Evolutionary conservation across 2,113 vertebrate genomes (phyloP).

Genomic region (Solea solea): DNA sequence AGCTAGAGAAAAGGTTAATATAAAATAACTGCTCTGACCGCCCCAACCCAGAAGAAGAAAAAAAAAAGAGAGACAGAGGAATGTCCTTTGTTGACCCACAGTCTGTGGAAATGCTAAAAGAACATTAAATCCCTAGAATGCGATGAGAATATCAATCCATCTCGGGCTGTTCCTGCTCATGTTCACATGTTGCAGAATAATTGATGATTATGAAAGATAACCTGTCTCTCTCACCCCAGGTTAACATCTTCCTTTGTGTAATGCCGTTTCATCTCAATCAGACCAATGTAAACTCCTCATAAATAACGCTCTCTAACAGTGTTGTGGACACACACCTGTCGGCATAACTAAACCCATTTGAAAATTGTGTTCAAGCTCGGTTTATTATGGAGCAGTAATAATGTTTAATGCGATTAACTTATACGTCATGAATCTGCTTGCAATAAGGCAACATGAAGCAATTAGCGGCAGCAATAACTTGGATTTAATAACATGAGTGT

Average conservation of each 20-base stretch:
- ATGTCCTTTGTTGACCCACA: background rate
- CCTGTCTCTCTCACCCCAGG: constrained; percentile 20
- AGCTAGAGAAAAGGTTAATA: constrained; percentile 4
- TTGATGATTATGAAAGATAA: constrained; percentile 20
- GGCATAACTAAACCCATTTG: background rate
- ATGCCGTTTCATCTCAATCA: background rate
- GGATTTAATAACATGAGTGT: constrained; percentile 16
- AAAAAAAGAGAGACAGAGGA: background rate
- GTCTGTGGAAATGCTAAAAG: background rate
- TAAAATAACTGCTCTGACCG: background rate
- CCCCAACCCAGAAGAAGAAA: background rate
- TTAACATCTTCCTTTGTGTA: constrained; percentile 5
- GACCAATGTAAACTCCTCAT: too few species aligned
- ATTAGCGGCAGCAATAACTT: constrained; percentile 14
- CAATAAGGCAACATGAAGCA: constrained; percentile 1
- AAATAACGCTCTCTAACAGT: background rate
- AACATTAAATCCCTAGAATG: background rate
- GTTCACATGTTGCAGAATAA: constrained; percentile 1
- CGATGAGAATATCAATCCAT: background rate
- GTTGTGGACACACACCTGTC: background rate
- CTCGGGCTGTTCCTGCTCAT: background rate
- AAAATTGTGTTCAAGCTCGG: background rate
- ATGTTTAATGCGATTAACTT: background rate
- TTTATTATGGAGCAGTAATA: background rate
- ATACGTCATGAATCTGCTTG: background rate